phyloP scores from a whole-genome alignment of 2,888 invertebrate species.

The Abrostola tripartita region DNA sequence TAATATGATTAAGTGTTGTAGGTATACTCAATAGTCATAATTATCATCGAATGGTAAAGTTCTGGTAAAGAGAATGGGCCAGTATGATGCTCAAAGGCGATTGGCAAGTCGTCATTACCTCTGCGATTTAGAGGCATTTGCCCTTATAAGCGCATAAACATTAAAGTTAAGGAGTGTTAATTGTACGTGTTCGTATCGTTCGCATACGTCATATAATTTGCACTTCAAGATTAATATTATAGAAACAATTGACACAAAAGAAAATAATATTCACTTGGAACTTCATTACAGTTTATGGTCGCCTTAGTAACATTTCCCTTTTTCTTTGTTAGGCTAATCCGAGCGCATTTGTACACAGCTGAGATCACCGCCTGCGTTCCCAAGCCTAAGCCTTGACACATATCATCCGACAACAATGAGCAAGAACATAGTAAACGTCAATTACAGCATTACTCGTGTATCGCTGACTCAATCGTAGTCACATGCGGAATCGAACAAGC shows the following conservation, averaged over 20 bases:
- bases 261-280: slow-evolving; percentile 32
- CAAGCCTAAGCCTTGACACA: slow-evolving; percentile 53
- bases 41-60: slow-evolving; percentile 16
- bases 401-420: slow-evolving; percentile 66
- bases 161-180: slow-evolving; percentile 9
- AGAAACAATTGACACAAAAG: slow-evolving; percentile 3
- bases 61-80: slow-evolving; percentile 23
- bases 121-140: slow-evolving; percentile 27
- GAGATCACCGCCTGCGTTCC: slow-evolving; percentile 50
- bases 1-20: not conserved
- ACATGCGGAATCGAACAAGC: slow-evolving; percentile 69
- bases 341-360: slow-evolving; percentile 27
- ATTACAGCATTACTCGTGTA: slow-evolving; percentile 77
- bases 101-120: slow-evolving; percentile 28
- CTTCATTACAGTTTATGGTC: slow-evolving; percentile 34
- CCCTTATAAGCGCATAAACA: slow-evolving; percentile 19
- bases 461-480: slow-evolving; percentile 81
- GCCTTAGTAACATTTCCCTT: slow-evolving; percentile 22
- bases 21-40: not conserved
- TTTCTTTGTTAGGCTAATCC: slow-evolving; percentile 43
- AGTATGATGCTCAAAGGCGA: slow-evolving; percentile 6
- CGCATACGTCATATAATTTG: not conserved
- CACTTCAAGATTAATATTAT: not conserved
- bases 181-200: too few species aligned
- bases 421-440: slow-evolving; percentile 73